phyloP scores from a whole-genome alignment of 2,888 invertebrate species.

The Hirtodrosophila alboralis region DNA sequence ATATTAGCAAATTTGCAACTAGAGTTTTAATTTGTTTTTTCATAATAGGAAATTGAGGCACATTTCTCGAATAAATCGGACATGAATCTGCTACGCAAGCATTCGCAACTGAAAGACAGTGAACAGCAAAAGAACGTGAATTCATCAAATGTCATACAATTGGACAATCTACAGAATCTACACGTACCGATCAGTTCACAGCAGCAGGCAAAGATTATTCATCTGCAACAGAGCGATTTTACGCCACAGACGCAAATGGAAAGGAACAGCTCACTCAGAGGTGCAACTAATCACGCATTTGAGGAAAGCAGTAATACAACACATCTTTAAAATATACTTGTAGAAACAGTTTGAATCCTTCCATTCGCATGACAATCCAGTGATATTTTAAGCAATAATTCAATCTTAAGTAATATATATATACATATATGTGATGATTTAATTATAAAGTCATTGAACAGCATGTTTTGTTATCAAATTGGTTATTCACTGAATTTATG shows the following conservation, averaged over 20 bases:
- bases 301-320: slow-evolving; percentile 80
- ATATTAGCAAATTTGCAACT: too few relatives aligned
- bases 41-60: slow-evolving; percentile 80
- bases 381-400: slow-evolving; percentile 64
- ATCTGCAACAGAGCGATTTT: slow-evolving; percentile 81
- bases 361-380: slow-evolving; percentile 39
- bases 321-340: slow-evolving; percentile 69
- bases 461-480: too few relatives aligned
- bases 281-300: slow-evolving; percentile 74
- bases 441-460: neutral
- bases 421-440: neutral
- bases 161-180: slow-evolving; percentile 73
- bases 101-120: slow-evolving; percentile 27
- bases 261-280: slow-evolving; percentile 19
- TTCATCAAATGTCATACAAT: slow-evolving; percentile 45
- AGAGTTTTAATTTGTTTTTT: too few relatives aligned
- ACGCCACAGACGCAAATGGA: slow-evolving; percentile 43
- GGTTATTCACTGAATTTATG: too few relatives aligned
- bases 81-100: slow-evolving; percentile 69
- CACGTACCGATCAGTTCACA: slow-evolving; percentile 72
- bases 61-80: slow-evolving; percentile 82
- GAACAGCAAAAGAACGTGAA: slow-evolving; percentile 40
- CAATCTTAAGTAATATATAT: neutral
- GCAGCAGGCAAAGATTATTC: slow-evolving; percentile 76
- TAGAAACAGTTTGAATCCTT: slow-evolving; percentile 10